Evolutionary conservation across 2,113 vertebrate genomes (phyloP).

Genomic region (Willisornis vidua): DNA sequence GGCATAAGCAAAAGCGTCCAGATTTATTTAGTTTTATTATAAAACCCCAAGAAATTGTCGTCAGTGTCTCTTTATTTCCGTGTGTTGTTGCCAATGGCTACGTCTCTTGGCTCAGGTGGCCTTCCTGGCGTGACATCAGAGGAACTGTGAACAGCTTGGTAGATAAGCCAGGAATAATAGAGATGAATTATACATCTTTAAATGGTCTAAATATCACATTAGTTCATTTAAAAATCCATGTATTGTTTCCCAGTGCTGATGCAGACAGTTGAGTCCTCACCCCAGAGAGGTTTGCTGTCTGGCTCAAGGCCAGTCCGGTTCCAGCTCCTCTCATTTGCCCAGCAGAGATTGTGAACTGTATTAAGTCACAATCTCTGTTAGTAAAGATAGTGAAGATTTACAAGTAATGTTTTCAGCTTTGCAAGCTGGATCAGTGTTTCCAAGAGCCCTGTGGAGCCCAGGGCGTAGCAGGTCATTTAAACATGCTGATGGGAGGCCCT

Average conservation of each 20-base stretch:
- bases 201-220: neutral
- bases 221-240: neutral
- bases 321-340: neutral
- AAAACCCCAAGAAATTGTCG: neutral
- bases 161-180: constrained; percentile 14
- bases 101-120: constrained; percentile 53
- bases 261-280: neutral
- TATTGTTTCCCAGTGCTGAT: neutral
- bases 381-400: neutral
- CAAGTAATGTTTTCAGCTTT: neutral
- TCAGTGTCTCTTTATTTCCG: neutral
- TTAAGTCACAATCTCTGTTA: neutral
- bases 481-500: neutral
- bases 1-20: neutral
- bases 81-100: neutral
- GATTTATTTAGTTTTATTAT: neutral
- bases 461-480: accelerated
- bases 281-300: neutral
- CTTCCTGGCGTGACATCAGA: constrained; percentile 38
- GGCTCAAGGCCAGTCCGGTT: neutral
- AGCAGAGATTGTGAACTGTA: neutral
- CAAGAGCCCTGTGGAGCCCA: neutral
- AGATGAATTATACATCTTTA: constrained; percentile 19
- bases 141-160: constrained; percentile 1
- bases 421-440: neutral